Evolutionary conservation across 1,140 invertebrate genomes (phyloP).

Genomic region (Thalassaphorura encarpata): DNA sequence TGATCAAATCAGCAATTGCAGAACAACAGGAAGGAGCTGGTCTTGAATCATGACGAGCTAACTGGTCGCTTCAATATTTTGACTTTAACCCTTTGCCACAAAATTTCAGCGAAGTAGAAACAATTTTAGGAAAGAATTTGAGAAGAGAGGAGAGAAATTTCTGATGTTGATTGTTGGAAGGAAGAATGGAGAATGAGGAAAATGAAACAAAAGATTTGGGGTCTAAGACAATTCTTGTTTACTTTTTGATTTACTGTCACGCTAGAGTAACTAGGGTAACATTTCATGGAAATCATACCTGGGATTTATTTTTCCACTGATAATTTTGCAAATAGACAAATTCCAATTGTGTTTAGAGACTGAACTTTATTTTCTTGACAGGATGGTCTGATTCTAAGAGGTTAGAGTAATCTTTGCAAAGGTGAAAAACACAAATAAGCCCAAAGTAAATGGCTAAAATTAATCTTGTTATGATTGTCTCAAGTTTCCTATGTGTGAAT

Average conservation of each 20-base stretch:
- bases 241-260: not conserved
- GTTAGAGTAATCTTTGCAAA: slow-evolving; percentile 29
- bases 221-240: not conserved
- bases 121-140: too few relatives aligned
- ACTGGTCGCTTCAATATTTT: too few relatives aligned
- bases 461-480: slow-evolving; percentile 22
- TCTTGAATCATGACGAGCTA: too few relatives aligned
- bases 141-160: slow-evolving; percentile 18
- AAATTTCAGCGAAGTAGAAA: too few relatives aligned
- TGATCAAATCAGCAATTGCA: too few relatives aligned
- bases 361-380: not conserved
- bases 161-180: slow-evolving; percentile 19
- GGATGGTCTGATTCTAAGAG: slow-evolving; percentile 11
- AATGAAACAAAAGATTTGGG: slow-evolving; percentile 24
- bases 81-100: too few relatives aligned
- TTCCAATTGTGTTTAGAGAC: not conserved
- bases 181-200: slow-evolving; percentile 39
- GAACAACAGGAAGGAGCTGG: too few relatives aligned
- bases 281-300: not conserved
- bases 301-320: not conserved
- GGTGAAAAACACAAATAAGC: slow-evolving; percentile 16
- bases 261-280: not conserved
- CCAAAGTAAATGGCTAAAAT: slow-evolving; percentile 14
- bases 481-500: slow-evolving; percentile 26
- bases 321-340: not conserved